Base-by-base conservation (phyloP, 2,888 invertebrate genomes). In the Acholoe squamosa region DNA sequence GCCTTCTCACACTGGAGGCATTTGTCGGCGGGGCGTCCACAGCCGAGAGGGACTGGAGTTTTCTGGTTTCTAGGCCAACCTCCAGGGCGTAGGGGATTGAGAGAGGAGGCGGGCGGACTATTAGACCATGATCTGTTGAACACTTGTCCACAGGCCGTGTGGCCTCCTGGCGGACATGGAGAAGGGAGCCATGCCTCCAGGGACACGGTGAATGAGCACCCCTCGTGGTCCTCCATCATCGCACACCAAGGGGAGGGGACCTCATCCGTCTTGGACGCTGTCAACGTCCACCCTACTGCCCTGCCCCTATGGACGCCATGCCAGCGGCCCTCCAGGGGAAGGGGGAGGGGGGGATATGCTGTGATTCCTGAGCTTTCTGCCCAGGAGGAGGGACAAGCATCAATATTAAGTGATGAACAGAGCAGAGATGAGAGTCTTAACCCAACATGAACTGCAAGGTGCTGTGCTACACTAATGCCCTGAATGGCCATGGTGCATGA, bases 51-150 rank as follows among this genome's bases (percentile, higher is more conserved):
- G 43, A 43, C 43, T 43, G 43, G 43, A 43, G 43, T 43, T 43
- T 10, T 43, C 43, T 43, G 43, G n/a, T 61, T 77, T 34, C 77
- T 77, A 1, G 77, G 77, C 77, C 77, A 7, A 19, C n/a, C 33
- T 28, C 22, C 51, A 51, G 43, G 84, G 22, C 34, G 25, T 43
- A 7, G 43, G 84, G 33, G 22, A 1, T 33, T 33, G 84, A 25
- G 51, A 34, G 43, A 19, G 33, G 43, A 43, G 84, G 84, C 34
- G 34, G 10, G 43, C 54, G 28, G 16, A 86, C 86, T 31, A 86
- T 86, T 86, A 86, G 52, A 54, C 54, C 54, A n/a, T 86, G 86
- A 86, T 86, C 86, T 86, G 86, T 86, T 86, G 86, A 86, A 86
- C 54, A 86, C 86, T 86, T 86, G 86, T 86, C 86, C n/a, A n/a